phyloP scores from a whole-genome alignment of 2,113 vertebrate genomes.

The Micromys minutus region DNA sequence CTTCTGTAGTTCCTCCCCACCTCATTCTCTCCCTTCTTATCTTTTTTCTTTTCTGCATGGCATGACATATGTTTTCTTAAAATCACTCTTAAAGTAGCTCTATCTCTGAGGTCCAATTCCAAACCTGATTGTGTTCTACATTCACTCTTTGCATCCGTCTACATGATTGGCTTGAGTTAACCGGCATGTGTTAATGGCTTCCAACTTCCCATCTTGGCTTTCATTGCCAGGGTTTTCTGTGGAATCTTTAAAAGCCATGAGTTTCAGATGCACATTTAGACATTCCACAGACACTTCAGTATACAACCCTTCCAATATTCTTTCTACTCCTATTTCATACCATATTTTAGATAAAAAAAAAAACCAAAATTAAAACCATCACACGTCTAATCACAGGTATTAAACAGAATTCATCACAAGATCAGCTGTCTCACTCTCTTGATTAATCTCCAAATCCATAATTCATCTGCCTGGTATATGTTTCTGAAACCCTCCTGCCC shows the following conservation, averaged over 20 bases:
- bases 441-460: background rate
- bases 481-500: background rate
- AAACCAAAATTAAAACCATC: background rate
- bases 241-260: background rate
- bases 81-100: background rate
- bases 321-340: background rate
- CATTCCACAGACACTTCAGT: background rate
- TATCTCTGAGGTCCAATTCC: background rate
- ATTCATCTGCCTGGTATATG: background rate
- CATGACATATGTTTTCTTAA: background rate
- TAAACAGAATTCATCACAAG: background rate
- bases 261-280: background rate
- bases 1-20: background rate
- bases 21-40: background rate
- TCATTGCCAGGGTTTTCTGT: background rate
- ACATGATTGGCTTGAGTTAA: background rate
- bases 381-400: background rate
- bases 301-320: background rate
- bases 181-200: background rate
- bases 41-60: background rate
- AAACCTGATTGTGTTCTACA: background rate
- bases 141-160: background rate
- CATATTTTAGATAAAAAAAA: background rate
- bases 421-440: background rate
- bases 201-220: background rate